Evolutionary conservation across 2,797 vertebrate species (phyloP).

Genomic region (Distichodus sexfasciatus): DNA sequence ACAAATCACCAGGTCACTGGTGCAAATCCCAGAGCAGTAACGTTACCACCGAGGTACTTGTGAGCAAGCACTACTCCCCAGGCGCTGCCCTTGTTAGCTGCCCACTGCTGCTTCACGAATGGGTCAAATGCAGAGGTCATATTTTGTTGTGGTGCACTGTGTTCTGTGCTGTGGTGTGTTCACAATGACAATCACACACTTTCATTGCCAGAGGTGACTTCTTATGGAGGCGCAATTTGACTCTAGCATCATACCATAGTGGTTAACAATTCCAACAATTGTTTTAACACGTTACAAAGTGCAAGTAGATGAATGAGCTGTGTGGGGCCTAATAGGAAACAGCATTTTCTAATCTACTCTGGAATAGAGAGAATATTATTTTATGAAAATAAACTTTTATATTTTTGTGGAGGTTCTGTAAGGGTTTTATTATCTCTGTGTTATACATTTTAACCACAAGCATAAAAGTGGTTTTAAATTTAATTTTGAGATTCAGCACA

Average conservation of each 20-base stretch:
- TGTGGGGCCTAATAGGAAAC: slow-evolving; percentile 73
- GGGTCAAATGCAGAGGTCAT: too few species aligned
- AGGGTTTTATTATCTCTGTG: neutral
- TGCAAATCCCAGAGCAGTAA: too few species aligned
- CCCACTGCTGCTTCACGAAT: too few species aligned
- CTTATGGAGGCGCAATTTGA: slow-evolving; percentile 63
- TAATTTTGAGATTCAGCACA: neutral
- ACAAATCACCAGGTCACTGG: too few species aligned
- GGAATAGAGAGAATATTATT: slow-evolving; percentile 62
- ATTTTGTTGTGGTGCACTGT: too few species aligned
- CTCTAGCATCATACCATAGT: slow-evolving; percentile 60
- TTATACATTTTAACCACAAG: neutral
- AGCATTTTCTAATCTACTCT: slow-evolving; percentile 64
- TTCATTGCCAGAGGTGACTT: too few species aligned
- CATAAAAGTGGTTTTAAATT: neutral
- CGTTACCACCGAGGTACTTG: too few species aligned
- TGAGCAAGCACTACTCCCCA: too few species aligned
- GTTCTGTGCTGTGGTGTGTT: too few species aligned
- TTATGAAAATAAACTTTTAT: slow-evolving; percentile 9
- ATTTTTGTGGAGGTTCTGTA: neutral
- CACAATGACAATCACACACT: too few species aligned
- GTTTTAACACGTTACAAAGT: slow-evolving; percentile 70
- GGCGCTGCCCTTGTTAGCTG: too few species aligned
- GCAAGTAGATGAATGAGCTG: slow-evolving; percentile 58
- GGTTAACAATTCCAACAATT: slow-evolving; percentile 64